phyloP scores from a whole-genome alignment of 2,113 vertebrate genomes.

The Tyto alba region DNA sequence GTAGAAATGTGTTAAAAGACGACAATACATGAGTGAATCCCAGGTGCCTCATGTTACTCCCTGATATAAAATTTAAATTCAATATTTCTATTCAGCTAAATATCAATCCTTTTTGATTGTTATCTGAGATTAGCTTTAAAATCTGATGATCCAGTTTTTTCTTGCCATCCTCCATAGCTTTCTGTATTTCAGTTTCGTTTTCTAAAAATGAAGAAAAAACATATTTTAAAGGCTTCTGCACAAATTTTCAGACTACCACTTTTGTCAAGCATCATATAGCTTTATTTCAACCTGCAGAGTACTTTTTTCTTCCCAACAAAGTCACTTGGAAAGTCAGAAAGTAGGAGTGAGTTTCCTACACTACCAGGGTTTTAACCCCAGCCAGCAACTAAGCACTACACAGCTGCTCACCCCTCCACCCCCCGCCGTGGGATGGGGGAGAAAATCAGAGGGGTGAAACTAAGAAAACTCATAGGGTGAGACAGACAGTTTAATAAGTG shows the following conservation, averaged over 20 bases:
- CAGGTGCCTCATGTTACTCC: not conserved
- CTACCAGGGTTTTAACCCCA: too few species aligned
- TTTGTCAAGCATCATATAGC: not conserved
- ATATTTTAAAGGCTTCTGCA: not conserved
- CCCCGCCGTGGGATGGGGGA: too few species aligned
- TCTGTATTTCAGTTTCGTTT: not conserved
- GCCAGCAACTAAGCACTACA: too few species aligned
- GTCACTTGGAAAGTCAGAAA: not conserved
- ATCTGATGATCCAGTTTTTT: not conserved
- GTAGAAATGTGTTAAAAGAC: not conserved
- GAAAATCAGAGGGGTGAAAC: too few species aligned
- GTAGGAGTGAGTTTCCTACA: not conserved
- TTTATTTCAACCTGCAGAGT: not conserved
- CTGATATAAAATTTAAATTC: not conserved
- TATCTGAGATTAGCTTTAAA: not conserved
- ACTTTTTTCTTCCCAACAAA: not conserved
- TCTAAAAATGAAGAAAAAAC: not conserved
- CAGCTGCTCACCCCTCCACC: too few species aligned
- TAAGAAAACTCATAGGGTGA: too few species aligned
- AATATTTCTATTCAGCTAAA: not conserved
- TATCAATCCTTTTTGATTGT: not conserved
- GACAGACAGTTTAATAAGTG: too few species aligned
- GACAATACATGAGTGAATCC: not conserved
- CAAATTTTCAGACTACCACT: not conserved
- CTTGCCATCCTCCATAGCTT: not conserved